These are phyloP conservation scores for Sebastes diaconus DNA, from an alignment of 2,797 vertebrate species.

Conservation along the genomic window DNA sequence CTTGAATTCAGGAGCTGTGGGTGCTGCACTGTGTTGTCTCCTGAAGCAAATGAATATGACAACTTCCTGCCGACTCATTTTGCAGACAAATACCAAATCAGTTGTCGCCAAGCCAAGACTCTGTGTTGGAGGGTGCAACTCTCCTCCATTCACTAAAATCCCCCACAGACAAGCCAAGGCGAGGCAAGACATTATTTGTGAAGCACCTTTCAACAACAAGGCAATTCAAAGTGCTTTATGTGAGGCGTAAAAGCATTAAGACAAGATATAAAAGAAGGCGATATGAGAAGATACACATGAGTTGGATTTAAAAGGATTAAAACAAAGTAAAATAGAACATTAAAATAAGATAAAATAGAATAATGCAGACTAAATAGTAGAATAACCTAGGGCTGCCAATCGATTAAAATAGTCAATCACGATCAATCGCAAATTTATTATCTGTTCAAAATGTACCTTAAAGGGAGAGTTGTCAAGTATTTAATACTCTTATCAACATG, in stretches of 20 bases:
- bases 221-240: neutral
- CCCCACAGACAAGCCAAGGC: slow-evolving; percentile 10
- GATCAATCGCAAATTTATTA: too few species aligned
- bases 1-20: slow-evolving; percentile 30
- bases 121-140: slow-evolving; percentile 26
- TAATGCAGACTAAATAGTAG: neutral
- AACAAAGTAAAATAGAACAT: neutral
- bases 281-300: neutral
- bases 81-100: slow-evolving; percentile 52
- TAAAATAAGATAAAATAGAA: neutral
- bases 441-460: too few species aligned
- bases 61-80: slow-evolving; percentile 52
- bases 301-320: neutral
- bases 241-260: neutral
- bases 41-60: slow-evolving; percentile 58
- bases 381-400: neutral
- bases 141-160: slow-evolving; percentile 18
- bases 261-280: neutral
- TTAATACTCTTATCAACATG: too few species aligned
- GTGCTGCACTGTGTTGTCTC: slow-evolving; percentile 41
- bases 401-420: too few species aligned
- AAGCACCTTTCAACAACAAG: neutral
- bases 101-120: slow-evolving; percentile 22
- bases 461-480: too few species aligned
- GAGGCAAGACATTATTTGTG: neutral